Evolutionary conservation across 2,113 vertebrate genomes (phyloP).

Genomic region (Phoxinus phoxinus): DNA sequence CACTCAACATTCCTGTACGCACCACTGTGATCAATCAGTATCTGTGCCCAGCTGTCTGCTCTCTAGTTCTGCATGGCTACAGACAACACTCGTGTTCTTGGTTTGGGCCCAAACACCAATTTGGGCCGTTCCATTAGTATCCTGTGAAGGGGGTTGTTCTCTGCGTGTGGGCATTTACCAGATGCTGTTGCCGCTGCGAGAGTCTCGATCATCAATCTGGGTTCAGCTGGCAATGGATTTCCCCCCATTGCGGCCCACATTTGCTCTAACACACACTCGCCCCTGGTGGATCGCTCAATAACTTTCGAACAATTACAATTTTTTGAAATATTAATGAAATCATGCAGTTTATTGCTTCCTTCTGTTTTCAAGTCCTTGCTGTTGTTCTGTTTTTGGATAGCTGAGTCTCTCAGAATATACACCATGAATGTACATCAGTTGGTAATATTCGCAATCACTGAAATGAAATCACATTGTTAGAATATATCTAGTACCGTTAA

Average conservation of each 20-base stretch:
- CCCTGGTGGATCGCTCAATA: constrained; percentile 49
- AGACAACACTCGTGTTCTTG: constrained; percentile 42
- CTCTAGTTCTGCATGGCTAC: constrained; percentile 39
- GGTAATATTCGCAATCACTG: too few relatives aligned
- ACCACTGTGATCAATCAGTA: constrained; percentile 43
- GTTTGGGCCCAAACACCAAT: constrained; percentile 51
- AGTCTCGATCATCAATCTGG: constrained; percentile 54
- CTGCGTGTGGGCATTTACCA: constrained; percentile 55
- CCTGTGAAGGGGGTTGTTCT: constrained; percentile 53
- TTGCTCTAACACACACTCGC: constrained; percentile 39
- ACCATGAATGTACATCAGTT: neutral
- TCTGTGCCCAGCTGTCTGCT: constrained; percentile 39
- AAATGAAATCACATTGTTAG: too few relatives aligned
- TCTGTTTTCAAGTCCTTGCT: neutral
- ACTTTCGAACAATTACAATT: constrained; percentile 51
- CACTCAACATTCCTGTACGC: neutral
- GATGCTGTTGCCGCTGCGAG: constrained; percentile 49
- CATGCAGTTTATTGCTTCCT: constrained; percentile 16
- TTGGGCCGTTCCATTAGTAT: constrained; percentile 56
- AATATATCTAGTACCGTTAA: too few relatives aligned
- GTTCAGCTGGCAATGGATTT: constrained; percentile 46
- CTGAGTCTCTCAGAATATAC: constrained; percentile 23
- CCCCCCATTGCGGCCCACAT: constrained; percentile 36
- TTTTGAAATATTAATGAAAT: neutral
- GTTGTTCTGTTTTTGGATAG: neutral